Conservation (phyloP, 2,888 invertebrate species). For the Molorchus minor region DNA sequence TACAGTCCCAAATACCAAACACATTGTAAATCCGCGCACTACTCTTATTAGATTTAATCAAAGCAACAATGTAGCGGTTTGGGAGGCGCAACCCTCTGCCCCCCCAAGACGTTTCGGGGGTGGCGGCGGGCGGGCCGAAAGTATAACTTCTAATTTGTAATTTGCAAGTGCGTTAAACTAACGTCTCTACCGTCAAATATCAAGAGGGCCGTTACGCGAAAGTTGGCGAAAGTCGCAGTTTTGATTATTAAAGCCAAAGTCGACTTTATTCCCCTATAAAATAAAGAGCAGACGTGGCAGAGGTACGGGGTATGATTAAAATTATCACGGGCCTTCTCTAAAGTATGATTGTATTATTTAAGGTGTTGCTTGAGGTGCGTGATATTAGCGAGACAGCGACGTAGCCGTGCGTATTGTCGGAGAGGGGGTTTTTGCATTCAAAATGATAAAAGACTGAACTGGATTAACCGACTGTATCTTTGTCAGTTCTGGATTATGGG, state of each 20-base stretch:
- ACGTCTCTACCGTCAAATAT: conserved; percentile 58
- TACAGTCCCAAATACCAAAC: conserved; percentile 45
- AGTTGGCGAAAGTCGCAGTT: conserved; percentile 60
- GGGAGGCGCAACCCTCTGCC: conserved; percentile 44
- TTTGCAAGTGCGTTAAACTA: conserved; percentile 61
- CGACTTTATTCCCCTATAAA: conserved; percentile 51
- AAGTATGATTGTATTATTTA: conserved; percentile 62
- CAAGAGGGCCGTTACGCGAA: conserved; percentile 60
- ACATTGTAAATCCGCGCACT: conserved; percentile 50
- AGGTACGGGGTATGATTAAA: conserved; percentile 58
- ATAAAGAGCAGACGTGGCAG: conserved; percentile 48
- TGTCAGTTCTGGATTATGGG: too few species aligned
- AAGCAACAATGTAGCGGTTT: conserved; percentile 59
- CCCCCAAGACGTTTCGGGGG: conserved; percentile 35
- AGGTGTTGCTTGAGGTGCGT: conserved; percentile 56
- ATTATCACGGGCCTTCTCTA: conserved; percentile 59
- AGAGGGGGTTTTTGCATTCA: too few species aligned
- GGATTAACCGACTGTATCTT: too few species aligned
- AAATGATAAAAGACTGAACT: too few species aligned
- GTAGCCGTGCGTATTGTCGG: too few species aligned
- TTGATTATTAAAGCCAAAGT: conserved; percentile 59
- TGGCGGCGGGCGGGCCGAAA: conserved; percentile 55
- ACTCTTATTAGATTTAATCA: conserved; percentile 60
- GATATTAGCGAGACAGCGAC: conserved; percentile 30
- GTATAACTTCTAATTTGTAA: conserved; percentile 62